Conservation (phyloP, 2,797 vertebrate species). For the Pipistrellus nathusii region DNA sequence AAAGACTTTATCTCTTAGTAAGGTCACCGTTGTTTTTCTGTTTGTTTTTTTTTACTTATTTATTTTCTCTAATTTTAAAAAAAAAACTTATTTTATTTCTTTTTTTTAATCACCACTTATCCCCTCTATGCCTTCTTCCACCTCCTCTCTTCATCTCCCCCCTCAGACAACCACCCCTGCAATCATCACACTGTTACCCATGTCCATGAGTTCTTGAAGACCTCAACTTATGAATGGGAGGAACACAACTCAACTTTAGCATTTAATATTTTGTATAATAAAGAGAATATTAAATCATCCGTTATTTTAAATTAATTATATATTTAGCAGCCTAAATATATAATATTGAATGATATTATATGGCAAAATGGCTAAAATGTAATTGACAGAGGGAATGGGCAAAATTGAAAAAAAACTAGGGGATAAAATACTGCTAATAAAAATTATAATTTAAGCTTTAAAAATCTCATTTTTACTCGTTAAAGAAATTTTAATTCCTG, state of each 20-base stretch:
- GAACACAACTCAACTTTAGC: not conserved
- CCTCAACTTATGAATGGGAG: not conserved
- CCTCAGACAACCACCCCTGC: too few relatives aligned
- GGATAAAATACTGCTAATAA: not conserved
- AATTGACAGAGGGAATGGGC: too few relatives aligned
- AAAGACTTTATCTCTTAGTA: not conserved
- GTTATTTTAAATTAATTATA: not conserved
- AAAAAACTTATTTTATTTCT: too few relatives aligned
- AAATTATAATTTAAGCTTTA: not conserved
- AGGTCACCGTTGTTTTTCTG: not conserved
- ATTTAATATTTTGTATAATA: not conserved
- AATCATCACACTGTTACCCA: too few relatives aligned
- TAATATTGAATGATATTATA: not conserved
- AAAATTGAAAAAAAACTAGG: not conserved
- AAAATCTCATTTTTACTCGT: not conserved
- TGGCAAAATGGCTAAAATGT: not conserved
- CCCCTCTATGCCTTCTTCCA: too few relatives aligned
- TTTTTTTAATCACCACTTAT: too few relatives aligned
- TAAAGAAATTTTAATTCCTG: not conserved
- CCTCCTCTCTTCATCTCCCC: rapidly evolving
- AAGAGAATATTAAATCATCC: not conserved
- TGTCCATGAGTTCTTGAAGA: not conserved
- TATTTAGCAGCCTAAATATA: not conserved
- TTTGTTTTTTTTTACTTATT: too few relatives aligned
- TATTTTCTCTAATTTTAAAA: too few relatives aligned